Evolutionary conservation across 2,113 vertebrate genomes (phyloP).

Genomic region (Candoia aspera): DNA sequence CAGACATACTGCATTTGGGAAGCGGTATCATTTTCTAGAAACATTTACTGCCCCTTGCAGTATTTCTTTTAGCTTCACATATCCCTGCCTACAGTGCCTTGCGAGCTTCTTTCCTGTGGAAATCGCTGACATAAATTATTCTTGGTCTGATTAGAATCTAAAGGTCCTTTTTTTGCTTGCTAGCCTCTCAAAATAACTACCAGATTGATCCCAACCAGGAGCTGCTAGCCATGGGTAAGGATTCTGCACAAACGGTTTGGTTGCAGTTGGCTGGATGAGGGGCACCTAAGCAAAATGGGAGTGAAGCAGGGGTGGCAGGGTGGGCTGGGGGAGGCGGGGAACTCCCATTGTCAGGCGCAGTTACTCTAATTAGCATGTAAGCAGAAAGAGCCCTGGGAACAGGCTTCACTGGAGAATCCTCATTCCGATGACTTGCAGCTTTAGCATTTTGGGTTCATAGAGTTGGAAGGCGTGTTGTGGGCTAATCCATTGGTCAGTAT

Average conservation of each 20-base stretch:
- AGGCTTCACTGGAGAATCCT: background rate
- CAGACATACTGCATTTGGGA: background rate
- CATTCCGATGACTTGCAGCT: rapidly evolving
- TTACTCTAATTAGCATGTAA: background rate
- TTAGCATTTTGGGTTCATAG: background rate
- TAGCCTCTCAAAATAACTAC: constrained; percentile 90
- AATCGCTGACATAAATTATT: rapidly evolving
- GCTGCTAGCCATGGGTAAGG: constrained; percentile 90
- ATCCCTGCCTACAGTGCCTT: background rate
- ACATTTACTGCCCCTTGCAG: background rate
- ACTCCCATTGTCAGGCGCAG: background rate
- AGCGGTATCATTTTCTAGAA: background rate
- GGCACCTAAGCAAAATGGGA: background rate
- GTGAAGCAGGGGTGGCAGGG: background rate
- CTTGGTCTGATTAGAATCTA: rapidly evolving
- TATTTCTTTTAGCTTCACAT: rapidly evolving
- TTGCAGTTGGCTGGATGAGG: background rate
- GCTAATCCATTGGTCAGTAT: background rate
- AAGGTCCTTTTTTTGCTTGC: background rate
- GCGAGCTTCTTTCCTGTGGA: background rate
- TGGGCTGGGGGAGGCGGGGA: background rate
- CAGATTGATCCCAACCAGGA: constrained; percentile 90
- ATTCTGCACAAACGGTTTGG: rapidly evolving
- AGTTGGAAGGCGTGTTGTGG: background rate
- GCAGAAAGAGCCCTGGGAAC: background rate